Evolutionary conservation across 2,797 vertebrate genomes (phyloP), one percentile per base, ranked within the genome.

Genomic region (Hydrolagus colliei): DNA sequence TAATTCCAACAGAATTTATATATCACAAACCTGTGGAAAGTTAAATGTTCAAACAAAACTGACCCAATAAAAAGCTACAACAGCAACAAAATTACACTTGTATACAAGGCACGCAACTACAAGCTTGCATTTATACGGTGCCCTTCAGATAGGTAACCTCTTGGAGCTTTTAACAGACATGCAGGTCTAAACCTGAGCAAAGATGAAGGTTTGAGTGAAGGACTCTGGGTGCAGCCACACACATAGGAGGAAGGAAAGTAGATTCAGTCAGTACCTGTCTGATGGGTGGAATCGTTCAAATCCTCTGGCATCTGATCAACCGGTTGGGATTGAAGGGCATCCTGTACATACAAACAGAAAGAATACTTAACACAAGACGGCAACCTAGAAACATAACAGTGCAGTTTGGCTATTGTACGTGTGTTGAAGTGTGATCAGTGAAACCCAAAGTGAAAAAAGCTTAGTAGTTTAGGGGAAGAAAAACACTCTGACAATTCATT

Each of bases 271-370:
- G 9, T 84, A 84, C 79, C 79, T 84, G 65, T 68, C 16, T 41
- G 79, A 41, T 41, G 32, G 32, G n/a, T 84, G 79, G 65, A 9
- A 71, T 52, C 65, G 35, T 35, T 84, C 10, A 18, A 35, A 9
- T 84, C 65, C 32, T 84, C 79, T 11, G 79, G 18, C 3, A n/a
- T 16, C 16, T 84, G 65, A 27, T 84, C 79, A 67, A 84, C 79
- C 79, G 52, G 79, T 63, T 84, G 79, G 65, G 65, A 52, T 18
- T 84, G 65, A 3, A 84, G 27, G 16, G 79, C 79, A 84, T 84
- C 79, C 79, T 84, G 79, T 20, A 84, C 16, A 84, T 32, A 84
- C 41, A 52, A 82, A 10, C 9, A 68, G 68, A 67, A 9, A 27
- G 68, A 41, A 68, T 14, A 41, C 13, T 80, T 20, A 61, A 77